Evolutionary conservation across 2,113 vertebrate genomes (phyloP).

Genomic region (Okapia johnstoni): DNA sequence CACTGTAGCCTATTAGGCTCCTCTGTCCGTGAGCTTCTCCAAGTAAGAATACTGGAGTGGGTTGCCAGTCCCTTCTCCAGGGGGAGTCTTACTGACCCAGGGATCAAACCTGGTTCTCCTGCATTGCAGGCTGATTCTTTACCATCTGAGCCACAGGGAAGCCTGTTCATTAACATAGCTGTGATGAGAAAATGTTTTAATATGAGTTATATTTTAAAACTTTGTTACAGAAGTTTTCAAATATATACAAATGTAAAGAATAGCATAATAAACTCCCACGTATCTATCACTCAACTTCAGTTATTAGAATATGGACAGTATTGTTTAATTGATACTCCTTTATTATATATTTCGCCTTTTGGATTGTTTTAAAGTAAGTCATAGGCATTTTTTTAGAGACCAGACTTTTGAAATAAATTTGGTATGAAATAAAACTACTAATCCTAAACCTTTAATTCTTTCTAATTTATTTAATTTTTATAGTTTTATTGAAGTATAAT

Average conservation of each 20-base stretch:
- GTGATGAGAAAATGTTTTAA: constrained; percentile 5
- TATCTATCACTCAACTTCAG: background rate
- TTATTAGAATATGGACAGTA: background rate
- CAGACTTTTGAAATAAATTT: background rate
- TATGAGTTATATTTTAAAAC: background rate
- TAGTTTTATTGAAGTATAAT: background rate
- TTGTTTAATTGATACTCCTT: background rate
- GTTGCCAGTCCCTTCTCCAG: background rate
- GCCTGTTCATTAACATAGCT: background rate
- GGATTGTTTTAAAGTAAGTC: background rate
- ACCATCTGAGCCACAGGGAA: background rate
- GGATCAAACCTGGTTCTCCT: background rate
- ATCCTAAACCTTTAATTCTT: background rate
- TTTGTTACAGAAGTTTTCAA: background rate
- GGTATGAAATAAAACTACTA: background rate
- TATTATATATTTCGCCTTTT: background rate
- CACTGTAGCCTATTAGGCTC: background rate
- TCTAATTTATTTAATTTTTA: background rate
- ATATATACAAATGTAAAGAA: background rate
- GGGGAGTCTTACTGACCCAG: background rate
- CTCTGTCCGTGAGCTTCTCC: background rate
- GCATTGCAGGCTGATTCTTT: background rate
- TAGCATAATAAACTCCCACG: background rate
- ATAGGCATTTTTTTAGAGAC: background rate
- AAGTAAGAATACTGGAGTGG: background rate